Evolutionary conservation across 2,113 vertebrate genomes (phyloP).

Genomic region (Corythaeola cristata): DNA sequence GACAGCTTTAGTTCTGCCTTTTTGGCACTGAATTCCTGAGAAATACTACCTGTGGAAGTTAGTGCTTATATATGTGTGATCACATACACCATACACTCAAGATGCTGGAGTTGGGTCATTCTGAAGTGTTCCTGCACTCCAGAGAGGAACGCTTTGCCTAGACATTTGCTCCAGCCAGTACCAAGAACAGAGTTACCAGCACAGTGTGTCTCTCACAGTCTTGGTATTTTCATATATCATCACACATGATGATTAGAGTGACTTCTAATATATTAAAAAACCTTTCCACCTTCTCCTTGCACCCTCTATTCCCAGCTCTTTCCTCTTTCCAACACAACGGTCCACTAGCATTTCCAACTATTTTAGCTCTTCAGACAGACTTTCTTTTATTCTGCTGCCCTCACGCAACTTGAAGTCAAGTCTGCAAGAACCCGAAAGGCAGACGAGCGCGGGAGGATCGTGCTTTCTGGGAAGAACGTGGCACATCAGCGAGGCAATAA

Average conservation of each 20-base stretch:
- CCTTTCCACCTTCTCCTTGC: not conserved
- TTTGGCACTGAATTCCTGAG: not conserved
- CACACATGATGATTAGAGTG: no score
- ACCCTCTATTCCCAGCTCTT: not conserved
- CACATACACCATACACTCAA: not conserved
- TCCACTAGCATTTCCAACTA: not conserved
- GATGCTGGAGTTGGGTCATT: not conserved
- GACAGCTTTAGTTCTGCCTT: not conserved
- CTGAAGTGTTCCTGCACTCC: not conserved
- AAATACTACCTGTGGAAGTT: not conserved
- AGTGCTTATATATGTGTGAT: not conserved
- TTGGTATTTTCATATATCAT: no score
- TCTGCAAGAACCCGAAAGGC: no score
- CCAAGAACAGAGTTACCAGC: not conserved
- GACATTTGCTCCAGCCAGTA: not conserved
- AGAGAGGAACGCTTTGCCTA: not conserved
- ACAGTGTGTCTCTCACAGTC: not conserved
- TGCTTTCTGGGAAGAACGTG: not conserved
- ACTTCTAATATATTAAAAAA: not conserved
- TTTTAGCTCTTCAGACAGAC: not conserved
- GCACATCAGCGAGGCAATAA: not conserved
- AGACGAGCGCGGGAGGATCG: fast-evolving
- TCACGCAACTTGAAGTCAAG: not conserved
- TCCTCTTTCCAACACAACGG: not conserved
- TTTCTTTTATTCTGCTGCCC: not conserved